Evolutionary conservation across 53 echinoderm and acorn worm species (phyloP).

Genomic region (Glandiceps talaboti): DNA sequence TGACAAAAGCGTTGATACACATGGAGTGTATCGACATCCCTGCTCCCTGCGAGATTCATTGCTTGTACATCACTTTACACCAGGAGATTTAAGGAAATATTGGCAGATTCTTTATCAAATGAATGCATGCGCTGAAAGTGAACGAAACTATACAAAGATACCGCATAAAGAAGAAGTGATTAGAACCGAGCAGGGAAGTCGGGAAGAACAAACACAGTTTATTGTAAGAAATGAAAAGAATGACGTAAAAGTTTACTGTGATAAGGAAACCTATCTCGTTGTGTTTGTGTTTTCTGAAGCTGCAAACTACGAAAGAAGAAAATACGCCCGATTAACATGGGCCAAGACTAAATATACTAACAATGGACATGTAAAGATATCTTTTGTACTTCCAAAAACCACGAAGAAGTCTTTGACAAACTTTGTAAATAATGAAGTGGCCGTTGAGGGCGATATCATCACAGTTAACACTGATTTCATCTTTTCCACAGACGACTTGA

Average conservation of each 20-base stretch:
- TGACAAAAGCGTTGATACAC: background rate
- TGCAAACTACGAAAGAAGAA: background rate
- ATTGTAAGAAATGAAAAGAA: background rate
- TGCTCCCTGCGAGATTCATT: background rate
- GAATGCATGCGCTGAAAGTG: background rate
- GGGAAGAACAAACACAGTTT: background rate
- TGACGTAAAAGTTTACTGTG: background rate
- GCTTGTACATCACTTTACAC: background rate
- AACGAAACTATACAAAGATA: background rate
- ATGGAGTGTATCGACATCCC: background rate
- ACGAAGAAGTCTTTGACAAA: background rate
- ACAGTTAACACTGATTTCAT: background rate
- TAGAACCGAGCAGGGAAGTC: background rate
- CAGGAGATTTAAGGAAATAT: background rate
- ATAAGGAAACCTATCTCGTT: background rate
- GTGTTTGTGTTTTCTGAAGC: background rate
- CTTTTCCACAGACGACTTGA: too few relatives aligned
- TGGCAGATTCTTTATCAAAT: background rate
- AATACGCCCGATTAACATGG: background rate
- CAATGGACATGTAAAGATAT: background rate
- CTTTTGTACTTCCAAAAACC: background rate
- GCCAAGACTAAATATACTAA: background rate
- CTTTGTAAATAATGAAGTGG: background rate
- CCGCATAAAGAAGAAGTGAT: too few relatives aligned
- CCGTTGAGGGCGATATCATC: background rate